Base-by-base conservation (phyloP, 2,113 vertebrate species). In the Melanerpes aurifrons region DNA sequence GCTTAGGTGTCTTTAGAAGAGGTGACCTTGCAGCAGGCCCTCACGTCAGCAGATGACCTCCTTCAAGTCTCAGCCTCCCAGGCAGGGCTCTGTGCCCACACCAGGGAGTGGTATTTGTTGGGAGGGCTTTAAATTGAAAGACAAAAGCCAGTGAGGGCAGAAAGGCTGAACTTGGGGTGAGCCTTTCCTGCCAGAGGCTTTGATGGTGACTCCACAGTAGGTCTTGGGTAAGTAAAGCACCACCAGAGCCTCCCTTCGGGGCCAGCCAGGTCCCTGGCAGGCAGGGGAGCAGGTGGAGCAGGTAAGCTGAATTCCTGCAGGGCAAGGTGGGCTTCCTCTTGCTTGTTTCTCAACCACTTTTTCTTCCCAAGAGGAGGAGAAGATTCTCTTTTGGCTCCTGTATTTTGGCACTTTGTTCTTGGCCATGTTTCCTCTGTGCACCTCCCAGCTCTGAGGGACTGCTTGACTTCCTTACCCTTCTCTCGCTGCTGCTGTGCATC, bases 401-500 rank as follows among this genome's bases (percentile, higher is more conserved):
- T 74, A 1, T 87, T 90, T 61, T 82, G 87, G 87, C 74, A 40
- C 87, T 92, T 86, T 75, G 68, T 64, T 91, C 87, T 92, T 73
- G 81, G 90, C 91, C 79, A 24, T 10, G 18, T 95, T 86, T 58
- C 74, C 72, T 94, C 88, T 87, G 87, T 80, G 90, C 86, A 31
- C 63, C 87, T 79, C 84, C 72, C 78, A 63, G 86, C 86, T 95
- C 91, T 89, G 90, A 7, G 82, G 93, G 91, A 81, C 72, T 15
- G 24, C 86, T 96, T 95, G 95, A 73, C 96, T 94, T 97, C 97
- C 97, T 97, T 94, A 87, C 95, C 97, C 93, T 96, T 96, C 97
- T 97, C 97, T 97, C 79, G 2, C 83, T 88, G 83, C 87, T 81
- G 91, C 87, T 82, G 26, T 9, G 74, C 81, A 94, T 88, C 70